These are phyloP conservation scores for Chaetoderma sp. DNA, from an alignment of 2,888 invertebrate species.

Conservation along the genomic window DNA sequence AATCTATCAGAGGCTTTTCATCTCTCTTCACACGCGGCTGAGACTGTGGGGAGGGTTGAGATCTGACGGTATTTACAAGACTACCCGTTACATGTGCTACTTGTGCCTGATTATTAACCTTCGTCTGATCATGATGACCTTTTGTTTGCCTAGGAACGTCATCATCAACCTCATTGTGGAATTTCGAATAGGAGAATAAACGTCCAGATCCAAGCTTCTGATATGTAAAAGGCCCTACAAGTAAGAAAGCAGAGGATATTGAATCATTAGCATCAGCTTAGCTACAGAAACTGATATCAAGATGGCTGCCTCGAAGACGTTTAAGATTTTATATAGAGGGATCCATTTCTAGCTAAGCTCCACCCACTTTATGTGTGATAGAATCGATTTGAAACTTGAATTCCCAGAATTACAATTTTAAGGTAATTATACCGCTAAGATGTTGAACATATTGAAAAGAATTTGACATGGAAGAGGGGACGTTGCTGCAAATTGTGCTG, in stretches of 20 bases:
- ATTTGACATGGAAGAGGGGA: too few relatives aligned
- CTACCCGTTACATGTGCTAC: not conserved
- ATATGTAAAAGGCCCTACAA: constrained; percentile 44
- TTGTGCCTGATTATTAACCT: not conserved
- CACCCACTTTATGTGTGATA: too few relatives aligned
- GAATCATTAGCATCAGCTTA: constrained; percentile 4
- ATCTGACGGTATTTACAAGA: not conserved
- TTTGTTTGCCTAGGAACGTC: not conserved
- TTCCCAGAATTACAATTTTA: too few relatives aligned
- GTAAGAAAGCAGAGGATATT: not conserved
- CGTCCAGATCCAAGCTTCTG: constrained; percentile 36
- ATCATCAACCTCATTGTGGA: constrained; percentile 78
- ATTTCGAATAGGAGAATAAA: constrained; percentile 76
- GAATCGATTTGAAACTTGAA: too few relatives aligned
- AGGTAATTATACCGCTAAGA: too few relatives aligned
- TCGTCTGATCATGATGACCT: not conserved
- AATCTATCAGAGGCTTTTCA: constrained; percentile 61
- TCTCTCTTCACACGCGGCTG: constrained; percentile 15
- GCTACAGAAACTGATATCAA: too few relatives aligned
- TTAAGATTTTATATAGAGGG: too few relatives aligned
- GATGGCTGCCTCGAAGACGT: too few relatives aligned
- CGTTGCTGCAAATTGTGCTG: too few relatives aligned
- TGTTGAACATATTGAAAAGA: too few relatives aligned
- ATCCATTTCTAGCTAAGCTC: too few relatives aligned
- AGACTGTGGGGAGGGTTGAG: not conserved